Percentiles rank a stretch among this genome's conserved stretches.
Evolutionary conservation across 2,797 vertebrate genomes (phyloP).

Genomic region (Vipera latastei): DNA sequence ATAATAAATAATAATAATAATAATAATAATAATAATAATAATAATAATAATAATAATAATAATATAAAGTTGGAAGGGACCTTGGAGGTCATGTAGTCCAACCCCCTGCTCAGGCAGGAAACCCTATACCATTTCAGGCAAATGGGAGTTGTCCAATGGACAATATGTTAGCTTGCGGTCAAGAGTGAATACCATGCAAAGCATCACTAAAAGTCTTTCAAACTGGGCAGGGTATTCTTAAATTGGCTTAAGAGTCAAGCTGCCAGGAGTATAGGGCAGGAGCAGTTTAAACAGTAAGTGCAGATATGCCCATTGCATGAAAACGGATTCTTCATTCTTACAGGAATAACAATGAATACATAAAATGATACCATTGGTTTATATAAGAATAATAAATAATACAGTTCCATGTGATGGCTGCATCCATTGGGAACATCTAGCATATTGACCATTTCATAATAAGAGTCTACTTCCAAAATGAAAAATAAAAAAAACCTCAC

Average conservation of each 20-base stretch:
- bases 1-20: no score
- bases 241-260: background rate
- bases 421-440: background rate
- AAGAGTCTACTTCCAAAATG: background rate
- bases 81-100: no score
- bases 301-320: background rate
- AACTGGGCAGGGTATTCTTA: background rate
- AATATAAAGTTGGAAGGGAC: no score
- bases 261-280: background rate
- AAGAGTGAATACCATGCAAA: background rate
- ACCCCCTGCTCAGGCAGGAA: no score
- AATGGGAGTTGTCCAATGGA: background rate
- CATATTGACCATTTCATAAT: background rate
- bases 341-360: background rate
- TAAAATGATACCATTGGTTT: background rate
- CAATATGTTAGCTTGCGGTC: background rate
- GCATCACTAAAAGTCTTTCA: background rate
- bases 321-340: background rate
- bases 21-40: no score
- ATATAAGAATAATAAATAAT: background rate
- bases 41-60: no score
- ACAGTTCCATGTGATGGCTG: background rate
- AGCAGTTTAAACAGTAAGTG: background rate
- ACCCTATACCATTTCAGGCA: no score
- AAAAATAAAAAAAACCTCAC: background rate